These are phyloP conservation scores for Triplophysa rosa DNA, from an alignment of 2,113 vertebrate genomes.

Conservation along the genomic window DNA sequence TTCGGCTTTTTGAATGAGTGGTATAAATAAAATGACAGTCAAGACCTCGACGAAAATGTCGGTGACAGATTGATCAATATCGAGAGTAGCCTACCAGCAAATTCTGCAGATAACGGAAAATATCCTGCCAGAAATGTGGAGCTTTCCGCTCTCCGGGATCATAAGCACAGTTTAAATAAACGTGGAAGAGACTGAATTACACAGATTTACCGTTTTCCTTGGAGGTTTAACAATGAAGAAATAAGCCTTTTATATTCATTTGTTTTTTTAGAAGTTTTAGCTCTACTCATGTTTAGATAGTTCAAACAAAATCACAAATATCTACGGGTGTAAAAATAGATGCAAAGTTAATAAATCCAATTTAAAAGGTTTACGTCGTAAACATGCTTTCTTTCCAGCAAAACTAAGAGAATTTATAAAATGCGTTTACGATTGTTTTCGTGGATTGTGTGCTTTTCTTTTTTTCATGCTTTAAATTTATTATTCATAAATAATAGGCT, in stretches of 20 bases:
- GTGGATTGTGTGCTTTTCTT: background rate
- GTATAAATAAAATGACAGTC: background rate
- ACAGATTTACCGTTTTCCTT: background rate
- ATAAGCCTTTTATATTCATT: background rate
- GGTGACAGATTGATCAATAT: background rate
- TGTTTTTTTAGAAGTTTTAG: background rate
- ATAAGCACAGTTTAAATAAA: background rate
- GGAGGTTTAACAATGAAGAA: background rate
- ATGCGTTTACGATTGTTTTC: background rate
- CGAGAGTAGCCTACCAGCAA: background rate
- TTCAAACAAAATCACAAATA: no score
- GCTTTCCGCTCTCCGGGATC: background rate
- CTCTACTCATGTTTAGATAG: background rate
- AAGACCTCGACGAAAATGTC: background rate
- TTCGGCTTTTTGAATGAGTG: background rate
- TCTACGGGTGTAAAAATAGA: no score
- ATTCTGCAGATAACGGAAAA: background rate
- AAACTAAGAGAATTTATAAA: background rate
- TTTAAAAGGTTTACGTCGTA: no score
- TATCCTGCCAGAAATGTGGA: background rate
- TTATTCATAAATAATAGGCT: no score
- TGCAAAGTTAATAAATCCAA: no score
- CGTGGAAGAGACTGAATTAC: background rate
- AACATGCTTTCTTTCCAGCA: no score
- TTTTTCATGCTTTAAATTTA: no score